A percentile compares a stretch with the other conserved stretches of the same genome.
These are phyloP conservation scores for Sarcoramphus papa DNA, from an alignment of 2,797 vertebrate genomes.

Conservation along the genomic window DNA sequence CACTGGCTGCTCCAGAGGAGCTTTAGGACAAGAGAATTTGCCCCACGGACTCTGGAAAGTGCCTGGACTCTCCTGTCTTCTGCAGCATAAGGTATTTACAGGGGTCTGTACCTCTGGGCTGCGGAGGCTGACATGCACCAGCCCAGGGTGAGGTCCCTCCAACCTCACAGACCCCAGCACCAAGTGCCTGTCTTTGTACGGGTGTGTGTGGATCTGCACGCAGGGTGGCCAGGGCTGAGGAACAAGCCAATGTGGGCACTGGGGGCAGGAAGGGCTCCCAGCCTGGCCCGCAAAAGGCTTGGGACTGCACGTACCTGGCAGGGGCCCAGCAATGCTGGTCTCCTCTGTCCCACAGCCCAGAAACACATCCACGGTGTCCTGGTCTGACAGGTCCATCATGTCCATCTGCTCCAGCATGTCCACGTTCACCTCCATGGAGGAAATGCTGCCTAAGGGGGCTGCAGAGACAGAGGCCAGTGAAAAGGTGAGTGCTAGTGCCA, in stretches of 20 bases:
- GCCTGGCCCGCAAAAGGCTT: not conserved
- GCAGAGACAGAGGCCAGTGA: not conserved
- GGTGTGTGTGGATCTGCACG: not conserved
- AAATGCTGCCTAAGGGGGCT: slow-evolving; percentile 93
- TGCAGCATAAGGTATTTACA: not conserved
- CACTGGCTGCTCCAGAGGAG: not conserved
- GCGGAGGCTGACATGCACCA: not conserved
- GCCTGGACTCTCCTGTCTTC: not conserved
- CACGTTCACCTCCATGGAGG: slow-evolving; percentile 97
- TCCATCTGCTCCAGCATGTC: slow-evolving; percentile 96
- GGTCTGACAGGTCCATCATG: slow-evolving; percentile 88
- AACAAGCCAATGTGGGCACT: not conserved
- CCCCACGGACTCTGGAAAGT: not conserved
- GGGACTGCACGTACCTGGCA: slow-evolving; percentile 72
- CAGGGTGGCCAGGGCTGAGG: not conserved
- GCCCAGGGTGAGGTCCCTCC: not conserved
- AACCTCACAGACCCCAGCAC: not conserved
- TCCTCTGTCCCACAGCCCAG: slow-evolving; percentile 83
- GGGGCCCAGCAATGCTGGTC: slow-evolving; percentile 61
- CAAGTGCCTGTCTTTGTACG: not conserved
- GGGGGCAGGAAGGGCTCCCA: not conserved
- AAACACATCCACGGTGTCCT: slow-evolving; percentile 91
- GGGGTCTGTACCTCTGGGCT: not conserved
- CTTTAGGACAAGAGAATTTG: not conserved
- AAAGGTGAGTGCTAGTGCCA: not conserved